phyloP scores from a whole-genome alignment of 2,113 vertebrate species.

The Emberiza fucata region DNA sequence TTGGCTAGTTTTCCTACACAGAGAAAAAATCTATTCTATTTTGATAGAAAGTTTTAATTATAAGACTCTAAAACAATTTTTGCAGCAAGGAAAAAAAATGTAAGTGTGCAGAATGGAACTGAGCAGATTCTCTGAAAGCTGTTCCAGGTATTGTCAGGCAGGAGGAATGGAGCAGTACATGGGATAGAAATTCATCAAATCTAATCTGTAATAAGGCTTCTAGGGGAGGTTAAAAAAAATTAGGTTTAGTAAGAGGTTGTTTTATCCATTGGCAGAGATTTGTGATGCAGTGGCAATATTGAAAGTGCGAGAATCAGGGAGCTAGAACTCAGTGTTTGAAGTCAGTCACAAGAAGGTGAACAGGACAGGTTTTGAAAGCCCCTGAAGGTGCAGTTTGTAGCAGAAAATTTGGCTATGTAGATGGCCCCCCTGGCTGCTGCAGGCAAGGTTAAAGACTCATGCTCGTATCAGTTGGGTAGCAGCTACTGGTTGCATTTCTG shows the following conservation, averaged over 20 bases:
- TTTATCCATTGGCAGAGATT: background rate
- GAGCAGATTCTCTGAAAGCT: background rate
- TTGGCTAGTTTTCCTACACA: background rate
- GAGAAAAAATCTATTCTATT: background rate
- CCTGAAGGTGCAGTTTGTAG: background rate
- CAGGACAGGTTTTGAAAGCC: background rate
- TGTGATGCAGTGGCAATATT: background rate
- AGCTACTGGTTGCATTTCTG: background rate
- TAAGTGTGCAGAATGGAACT: background rate
- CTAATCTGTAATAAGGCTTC: background rate
- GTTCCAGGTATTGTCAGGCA: background rate
- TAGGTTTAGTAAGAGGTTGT: background rate
- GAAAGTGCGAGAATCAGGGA: background rate
- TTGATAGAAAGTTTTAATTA: slow-evolving; percentile 16
- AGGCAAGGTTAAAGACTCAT: background rate
- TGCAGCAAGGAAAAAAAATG: background rate
- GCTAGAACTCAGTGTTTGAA: background rate
- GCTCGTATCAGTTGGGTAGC: background rate
- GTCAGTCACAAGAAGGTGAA: background rate
- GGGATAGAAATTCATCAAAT: background rate
- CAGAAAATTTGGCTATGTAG: background rate
- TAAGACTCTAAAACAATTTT: background rate
- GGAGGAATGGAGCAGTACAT: background rate
- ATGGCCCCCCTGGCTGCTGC: background rate
- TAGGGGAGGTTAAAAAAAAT: background rate